Evolutionary conservation across 2,113 vertebrate genomes (phyloP).

Genomic region (Dromas ardeola): DNA sequence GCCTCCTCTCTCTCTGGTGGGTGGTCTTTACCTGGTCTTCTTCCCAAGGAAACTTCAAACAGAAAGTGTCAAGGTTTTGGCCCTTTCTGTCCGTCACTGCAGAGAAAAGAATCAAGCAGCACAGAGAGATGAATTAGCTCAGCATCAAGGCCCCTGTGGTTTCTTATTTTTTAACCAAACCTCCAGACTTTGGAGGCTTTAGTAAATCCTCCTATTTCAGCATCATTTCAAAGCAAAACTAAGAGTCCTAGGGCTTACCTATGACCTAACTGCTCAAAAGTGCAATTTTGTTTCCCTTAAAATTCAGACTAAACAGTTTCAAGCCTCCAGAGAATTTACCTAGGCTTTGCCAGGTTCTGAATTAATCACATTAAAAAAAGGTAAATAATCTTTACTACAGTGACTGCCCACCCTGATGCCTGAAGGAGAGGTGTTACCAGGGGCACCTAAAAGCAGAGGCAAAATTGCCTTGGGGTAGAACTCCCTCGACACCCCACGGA

Average conservation of each 20-base stretch:
- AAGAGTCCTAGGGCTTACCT: background rate
- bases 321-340: background rate
- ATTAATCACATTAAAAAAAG: background rate
- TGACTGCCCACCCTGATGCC: background rate
- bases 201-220: background rate
- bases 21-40: background rate
- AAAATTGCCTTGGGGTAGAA: background rate
- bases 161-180: background rate
- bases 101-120: background rate
- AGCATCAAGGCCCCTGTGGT: background rate
- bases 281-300: background rate
- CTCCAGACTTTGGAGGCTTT: background rate
- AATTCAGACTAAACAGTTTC: constrained; percentile 2
- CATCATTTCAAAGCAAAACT: background rate
- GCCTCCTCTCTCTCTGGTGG: background rate
- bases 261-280: background rate
- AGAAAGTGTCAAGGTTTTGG: background rate
- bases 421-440: background rate
- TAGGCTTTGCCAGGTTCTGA: background rate
- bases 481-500: accelerated
- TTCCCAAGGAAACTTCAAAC: background rate
- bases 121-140: background rate
- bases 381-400: background rate
- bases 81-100: background rate
- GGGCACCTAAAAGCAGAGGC: background rate